Conservation (phyloP, 2,113 vertebrate species). For the Macroglossus sobrinus region DNA sequence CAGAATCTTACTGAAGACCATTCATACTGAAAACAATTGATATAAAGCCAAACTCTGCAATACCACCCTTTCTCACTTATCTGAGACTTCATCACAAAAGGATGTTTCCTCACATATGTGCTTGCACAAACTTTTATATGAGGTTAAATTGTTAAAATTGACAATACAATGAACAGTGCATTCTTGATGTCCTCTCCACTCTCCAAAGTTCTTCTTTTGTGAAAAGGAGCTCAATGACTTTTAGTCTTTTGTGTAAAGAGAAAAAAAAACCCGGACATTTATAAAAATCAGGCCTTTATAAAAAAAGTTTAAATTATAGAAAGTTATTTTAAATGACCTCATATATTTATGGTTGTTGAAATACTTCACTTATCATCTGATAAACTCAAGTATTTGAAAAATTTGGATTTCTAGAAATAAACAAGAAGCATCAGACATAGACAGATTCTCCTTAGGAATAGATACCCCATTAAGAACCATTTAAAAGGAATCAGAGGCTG, state of each 20-base stretch:
- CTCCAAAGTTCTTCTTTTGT: background rate
- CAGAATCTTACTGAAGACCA: background rate
- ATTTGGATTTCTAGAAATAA: background rate
- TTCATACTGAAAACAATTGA: background rate
- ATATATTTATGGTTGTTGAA: background rate
- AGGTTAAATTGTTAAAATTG: background rate
- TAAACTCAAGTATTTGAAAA: conserved; percentile 6
- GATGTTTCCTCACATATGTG: background rate
- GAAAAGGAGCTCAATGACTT: background rate
- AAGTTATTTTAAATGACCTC: background rate
- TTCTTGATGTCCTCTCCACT: background rate
- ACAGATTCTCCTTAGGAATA: background rate
- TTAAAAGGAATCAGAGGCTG: background rate
- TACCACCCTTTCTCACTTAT: background rate
- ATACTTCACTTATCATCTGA: background rate
- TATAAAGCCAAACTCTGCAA: background rate
- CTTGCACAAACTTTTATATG: background rate
- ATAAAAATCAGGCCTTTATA: background rate
- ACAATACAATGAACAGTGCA: background rate
- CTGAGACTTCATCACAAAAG: background rate
- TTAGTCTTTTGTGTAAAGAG: background rate
- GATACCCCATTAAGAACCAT: background rate
- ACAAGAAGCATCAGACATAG: background rate
- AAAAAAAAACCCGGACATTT: background rate
- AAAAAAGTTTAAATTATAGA: background rate